Conservation (phyloP, 2,888 invertebrate species). For the Clivina fossor region DNA sequence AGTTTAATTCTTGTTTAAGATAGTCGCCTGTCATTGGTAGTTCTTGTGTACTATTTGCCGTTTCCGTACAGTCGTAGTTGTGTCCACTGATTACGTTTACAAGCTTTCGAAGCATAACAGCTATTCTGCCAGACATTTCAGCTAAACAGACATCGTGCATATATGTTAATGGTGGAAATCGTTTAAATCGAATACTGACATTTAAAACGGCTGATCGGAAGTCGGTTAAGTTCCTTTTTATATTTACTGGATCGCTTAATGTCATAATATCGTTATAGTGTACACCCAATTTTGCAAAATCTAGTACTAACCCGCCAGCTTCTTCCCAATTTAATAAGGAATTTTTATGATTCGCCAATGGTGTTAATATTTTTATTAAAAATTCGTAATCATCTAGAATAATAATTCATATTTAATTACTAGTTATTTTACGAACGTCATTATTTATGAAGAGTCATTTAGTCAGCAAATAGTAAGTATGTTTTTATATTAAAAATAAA, state of each 20-base stretch:
- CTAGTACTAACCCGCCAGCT: conserved; percentile 22
- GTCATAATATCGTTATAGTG: conserved; percentile 15
- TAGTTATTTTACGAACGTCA: too few species aligned
- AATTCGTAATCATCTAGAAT: conserved; percentile 32
- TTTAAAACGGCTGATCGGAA: conserved; percentile 18
- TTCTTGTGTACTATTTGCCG: conserved; percentile 16
- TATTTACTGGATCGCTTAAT: conserved; percentile 8
- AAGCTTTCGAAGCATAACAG: conserved; percentile 26
- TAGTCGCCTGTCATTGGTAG: conserved; percentile 23
- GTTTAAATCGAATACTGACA: conserved; percentile 18
- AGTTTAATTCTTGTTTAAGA: conserved; percentile 25
- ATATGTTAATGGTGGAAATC: conserved; percentile 8
- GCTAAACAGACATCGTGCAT: conserved; percentile 29
- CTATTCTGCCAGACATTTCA: conserved; percentile 27
- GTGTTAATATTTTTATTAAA: conserved; percentile 22
- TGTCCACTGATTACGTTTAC: conserved; percentile 17
- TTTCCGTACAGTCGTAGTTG: conserved; percentile 15
- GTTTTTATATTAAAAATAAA: too few species aligned
- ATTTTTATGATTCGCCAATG: conserved; percentile 8
- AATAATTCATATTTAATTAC: not conserved
- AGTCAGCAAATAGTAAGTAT: too few species aligned
- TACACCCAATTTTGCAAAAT: conserved; percentile 22
- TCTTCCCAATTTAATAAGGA: conserved; percentile 22
- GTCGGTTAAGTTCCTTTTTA: conserved; percentile 14
- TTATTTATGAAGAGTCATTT: too few species aligned